Evolutionary conservation across 2,113 vertebrate species (phyloP).

Genomic region (Sakesphorus luctuosus): DNA sequence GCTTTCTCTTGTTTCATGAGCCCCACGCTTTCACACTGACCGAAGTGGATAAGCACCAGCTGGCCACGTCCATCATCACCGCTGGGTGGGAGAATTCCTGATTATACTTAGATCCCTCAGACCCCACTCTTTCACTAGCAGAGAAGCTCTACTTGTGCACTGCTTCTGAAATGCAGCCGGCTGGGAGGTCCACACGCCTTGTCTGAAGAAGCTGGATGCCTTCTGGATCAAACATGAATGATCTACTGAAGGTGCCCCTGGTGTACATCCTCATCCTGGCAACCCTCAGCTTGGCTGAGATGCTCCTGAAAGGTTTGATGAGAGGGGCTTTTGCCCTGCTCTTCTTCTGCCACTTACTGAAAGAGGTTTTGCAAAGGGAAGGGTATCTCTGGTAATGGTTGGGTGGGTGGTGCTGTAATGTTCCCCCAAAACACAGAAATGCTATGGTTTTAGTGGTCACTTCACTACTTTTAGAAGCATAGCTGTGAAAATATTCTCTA

Average conservation of each 20-base stretch:
- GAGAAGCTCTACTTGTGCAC: slow-evolving; percentile 55
- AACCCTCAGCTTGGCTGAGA: slow-evolving; percentile 78
- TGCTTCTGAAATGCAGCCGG: slow-evolving; percentile 73
- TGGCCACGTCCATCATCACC: slow-evolving; percentile 85
- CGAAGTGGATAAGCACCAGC: slow-evolving; percentile 84
- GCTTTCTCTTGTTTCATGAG: slow-evolving; percentile 83
- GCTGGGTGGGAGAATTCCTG: slow-evolving; percentile 82
- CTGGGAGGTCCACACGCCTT: slow-evolving; percentile 54
- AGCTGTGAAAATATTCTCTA: background rate
- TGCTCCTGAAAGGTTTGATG: slow-evolving; percentile 87
- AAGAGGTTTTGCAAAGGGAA: background rate
- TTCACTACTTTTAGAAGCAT: background rate
- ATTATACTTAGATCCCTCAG: slow-evolving; percentile 81
- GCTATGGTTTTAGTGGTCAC: background rate
- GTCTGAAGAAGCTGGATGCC: slow-evolving; percentile 61
- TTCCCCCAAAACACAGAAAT: background rate
- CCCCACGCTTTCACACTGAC: slow-evolving; percentile 76
- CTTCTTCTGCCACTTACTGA: background rate
- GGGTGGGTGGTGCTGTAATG: accelerated
- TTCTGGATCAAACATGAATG: slow-evolving; percentile 84
- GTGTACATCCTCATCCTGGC: slow-evolving; percentile 77
- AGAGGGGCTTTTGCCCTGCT: background rate
- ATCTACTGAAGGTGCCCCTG: slow-evolving; percentile 77
- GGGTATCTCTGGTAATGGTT: background rate
- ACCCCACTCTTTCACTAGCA: slow-evolving; percentile 67